These are phyloP conservation scores for Tethea ocularis DNA, from an alignment of 2,888 invertebrate genomes.

Conservation along the genomic window DNA sequence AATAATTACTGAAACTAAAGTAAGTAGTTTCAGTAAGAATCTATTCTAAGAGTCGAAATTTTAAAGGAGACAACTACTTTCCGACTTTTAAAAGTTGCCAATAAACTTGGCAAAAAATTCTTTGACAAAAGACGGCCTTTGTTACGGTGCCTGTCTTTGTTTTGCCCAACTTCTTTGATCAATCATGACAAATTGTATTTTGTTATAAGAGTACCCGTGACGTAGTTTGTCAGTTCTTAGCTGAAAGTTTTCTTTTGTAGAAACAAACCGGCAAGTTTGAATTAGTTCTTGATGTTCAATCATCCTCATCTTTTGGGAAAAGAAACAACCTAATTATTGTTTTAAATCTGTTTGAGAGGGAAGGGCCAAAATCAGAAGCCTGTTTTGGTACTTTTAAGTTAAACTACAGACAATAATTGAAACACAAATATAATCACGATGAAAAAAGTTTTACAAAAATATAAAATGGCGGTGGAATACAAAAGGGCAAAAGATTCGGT, in stretches of 20 bases:
- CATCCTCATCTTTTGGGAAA: slow-evolving; percentile 28
- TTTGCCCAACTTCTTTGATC: slow-evolving; percentile 75
- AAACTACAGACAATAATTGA: no score
- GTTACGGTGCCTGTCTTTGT: slow-evolving; percentile 59
- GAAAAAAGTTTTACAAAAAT: no score
- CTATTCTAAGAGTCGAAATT: not conserved
- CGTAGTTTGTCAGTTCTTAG: slow-evolving; percentile 70
- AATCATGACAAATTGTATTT: slow-evolving; percentile 81
- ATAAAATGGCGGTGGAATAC: no score
- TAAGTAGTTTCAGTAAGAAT: no score
- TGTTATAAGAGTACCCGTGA: slow-evolving; percentile 67
- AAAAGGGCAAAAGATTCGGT: no score
- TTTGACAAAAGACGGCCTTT: slow-evolving; percentile 56
- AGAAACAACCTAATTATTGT: slow-evolving; percentile 4
- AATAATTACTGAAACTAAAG: no score
- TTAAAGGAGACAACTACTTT: slow-evolving; percentile 1
- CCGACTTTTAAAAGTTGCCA: slow-evolving; percentile 38
- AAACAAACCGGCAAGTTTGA: slow-evolving; percentile 59
- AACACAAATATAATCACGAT: no score
- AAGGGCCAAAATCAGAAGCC: not conserved
- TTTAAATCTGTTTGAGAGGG: slow-evolving; percentile 2
- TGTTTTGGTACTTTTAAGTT: no score
- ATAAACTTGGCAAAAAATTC: slow-evolving; percentile 46
- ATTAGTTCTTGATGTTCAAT: slow-evolving; percentile 54
- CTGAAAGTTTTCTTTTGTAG: slow-evolving; percentile 59